Conservation (phyloP, 2,888 invertebrate species). For the Steromphala cineraria region DNA sequence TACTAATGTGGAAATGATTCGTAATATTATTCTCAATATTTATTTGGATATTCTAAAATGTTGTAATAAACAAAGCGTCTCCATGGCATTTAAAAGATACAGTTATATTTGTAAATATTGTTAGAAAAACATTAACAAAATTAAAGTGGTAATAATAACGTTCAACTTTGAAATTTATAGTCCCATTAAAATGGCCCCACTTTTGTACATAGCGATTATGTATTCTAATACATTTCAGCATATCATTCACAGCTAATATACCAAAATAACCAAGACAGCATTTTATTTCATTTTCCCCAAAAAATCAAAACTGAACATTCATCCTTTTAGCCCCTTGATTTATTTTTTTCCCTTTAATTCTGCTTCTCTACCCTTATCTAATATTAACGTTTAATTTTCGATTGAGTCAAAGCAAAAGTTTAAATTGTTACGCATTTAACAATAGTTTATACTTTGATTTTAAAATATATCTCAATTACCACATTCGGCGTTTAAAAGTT, state of each 20-base stretch:
- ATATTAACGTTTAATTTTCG: too few relatives aligned
- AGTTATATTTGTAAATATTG: too few relatives aligned
- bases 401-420: background rate
- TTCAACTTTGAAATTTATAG: too few relatives aligned
- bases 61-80: too few relatives aligned
- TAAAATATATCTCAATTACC: background rate
- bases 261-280: constrained; percentile 8
- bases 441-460: background rate
- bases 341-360: background rate
- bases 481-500: too few relatives aligned
- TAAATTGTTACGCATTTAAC: background rate
- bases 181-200: background rate
- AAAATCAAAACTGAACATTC: background rate
- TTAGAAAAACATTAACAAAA: too few relatives aligned
- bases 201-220: background rate
- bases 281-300: background rate
- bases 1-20: too few relatives aligned
- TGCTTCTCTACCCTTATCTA: too few relatives aligned
- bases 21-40: too few relatives aligned
- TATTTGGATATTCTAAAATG: too few relatives aligned
- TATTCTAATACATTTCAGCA: background rate
- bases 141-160: too few relatives aligned
- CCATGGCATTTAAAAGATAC: too few relatives aligned
- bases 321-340: background rate
- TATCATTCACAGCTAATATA: background rate